phyloP scores from a whole-genome alignment of 1,140 invertebrate genomes.

The Chrysomallon squamiferum region DNA sequence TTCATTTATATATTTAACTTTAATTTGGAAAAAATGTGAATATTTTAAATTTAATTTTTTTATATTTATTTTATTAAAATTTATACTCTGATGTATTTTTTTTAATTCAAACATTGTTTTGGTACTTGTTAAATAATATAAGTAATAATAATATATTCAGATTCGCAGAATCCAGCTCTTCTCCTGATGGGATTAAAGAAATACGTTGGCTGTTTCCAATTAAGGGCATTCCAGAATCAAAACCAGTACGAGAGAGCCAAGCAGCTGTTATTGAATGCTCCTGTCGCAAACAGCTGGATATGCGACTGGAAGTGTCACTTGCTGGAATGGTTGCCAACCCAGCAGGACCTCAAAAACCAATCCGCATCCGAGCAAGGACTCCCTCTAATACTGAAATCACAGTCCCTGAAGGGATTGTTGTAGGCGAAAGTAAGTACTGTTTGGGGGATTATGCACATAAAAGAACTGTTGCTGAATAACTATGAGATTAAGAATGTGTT shows the following conservation, averaged over 20 bases:
- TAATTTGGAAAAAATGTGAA: no score
- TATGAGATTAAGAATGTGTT: no score
- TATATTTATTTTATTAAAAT: no score
- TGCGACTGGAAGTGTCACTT: constrained; percentile 56
- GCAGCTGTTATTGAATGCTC: constrained; percentile 46
- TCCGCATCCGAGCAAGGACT: constrained; percentile 44
- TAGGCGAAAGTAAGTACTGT: constrained; percentile 58
- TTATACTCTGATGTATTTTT: no score
- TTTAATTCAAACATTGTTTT: no score
- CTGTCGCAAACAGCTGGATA: constrained; percentile 47
- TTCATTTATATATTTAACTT: no score
- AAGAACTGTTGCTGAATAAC: no score
- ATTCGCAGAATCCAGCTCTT: no score
- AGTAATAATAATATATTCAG: no score
- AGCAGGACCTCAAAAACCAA: constrained; percentile 45
- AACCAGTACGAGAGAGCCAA: constrained; percentile 36
- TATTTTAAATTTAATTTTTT: no score
- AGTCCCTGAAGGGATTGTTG: constrained; percentile 50
- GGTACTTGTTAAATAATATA: no score
- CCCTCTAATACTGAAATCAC: constrained; percentile 42
- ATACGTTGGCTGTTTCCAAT: constrained; percentile 60
- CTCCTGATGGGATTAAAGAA: constrained; percentile 38
- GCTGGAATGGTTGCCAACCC: constrained; percentile 48
- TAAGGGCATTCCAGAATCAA: constrained; percentile 54
- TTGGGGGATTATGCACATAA: no score